Evolutionary conservation across 2,113 vertebrate species (phyloP), one percentile per base, ranked within the genome.

Genomic region (Mola mola): DNA sequence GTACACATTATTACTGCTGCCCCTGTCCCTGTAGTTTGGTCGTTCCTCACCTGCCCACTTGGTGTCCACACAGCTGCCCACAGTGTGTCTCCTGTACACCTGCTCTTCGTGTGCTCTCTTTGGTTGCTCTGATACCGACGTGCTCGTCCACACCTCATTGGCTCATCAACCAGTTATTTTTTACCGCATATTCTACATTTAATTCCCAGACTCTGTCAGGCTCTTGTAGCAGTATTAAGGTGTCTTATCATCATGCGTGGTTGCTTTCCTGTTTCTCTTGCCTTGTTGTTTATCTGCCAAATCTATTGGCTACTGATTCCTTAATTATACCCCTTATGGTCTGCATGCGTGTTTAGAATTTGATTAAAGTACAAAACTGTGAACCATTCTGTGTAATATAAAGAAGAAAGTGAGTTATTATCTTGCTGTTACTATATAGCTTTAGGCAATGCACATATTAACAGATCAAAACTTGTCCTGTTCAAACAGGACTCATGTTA

Each of bases 41-140:
- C 38, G 15, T 49, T 15, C 44, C 36, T 37, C 52, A 74, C 51
- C 76, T 85, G 66, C 50, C 65, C 63, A 63, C 38, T 66, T 49
- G 64, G 15, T 60, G 24, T 19, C 43, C 41, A 65, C 66, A 36
- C 25, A 38, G 2, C 12, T 38, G 36, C n/a, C 15, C 12, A 8
- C 5, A 40, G 37, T 8, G 42, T 53, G 33, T 44, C 34, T 24
- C 13, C 22, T 38, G 36, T 22, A 28, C 60, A 64, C 42, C 57
- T 55, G 24, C 57, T 47, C 26, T 20, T 37, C 12, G 6, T 40
- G 12, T 19, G 38, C 31, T 36, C 37, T 57, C 46, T 37, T n/a
- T n/a, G 36, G 21, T 41, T 50, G 47, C 17, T 21, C 12, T n/a
- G 8, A 41, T 19, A 5, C 11, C 8, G 66, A 21, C 6, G 10